Evolutionary conservation across 2,797 vertebrate species (phyloP).

Genomic region (Thripadectes ignobilis): DNA sequence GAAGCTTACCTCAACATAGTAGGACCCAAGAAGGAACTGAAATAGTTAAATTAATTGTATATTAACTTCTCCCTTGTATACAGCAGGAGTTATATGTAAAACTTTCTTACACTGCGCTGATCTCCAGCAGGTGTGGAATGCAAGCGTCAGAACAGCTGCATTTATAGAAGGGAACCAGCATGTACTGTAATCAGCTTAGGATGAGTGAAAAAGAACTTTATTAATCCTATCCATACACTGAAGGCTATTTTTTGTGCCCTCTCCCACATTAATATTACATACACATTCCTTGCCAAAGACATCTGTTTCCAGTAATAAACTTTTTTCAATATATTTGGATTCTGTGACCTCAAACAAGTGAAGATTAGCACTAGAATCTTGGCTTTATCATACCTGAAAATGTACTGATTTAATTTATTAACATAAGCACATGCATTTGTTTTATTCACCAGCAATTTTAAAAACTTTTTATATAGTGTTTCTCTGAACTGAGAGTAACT

Average conservation of each 20-base stretch:
- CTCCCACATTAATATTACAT: not conserved
- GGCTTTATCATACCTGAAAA: not conserved
- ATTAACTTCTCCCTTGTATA: not conserved
- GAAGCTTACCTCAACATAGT: not conserved
- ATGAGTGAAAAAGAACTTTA: not conserved
- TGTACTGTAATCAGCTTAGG: not conserved
- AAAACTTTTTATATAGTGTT: not conserved
- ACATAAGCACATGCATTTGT: not conserved
- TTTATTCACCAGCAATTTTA: not conserved
- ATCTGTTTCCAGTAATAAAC: not conserved
- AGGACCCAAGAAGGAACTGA: not conserved
- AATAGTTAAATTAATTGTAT: not conserved
- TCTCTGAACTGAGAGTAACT: not conserved
- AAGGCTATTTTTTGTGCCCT: not conserved
- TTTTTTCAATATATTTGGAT: not conserved
- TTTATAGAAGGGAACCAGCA: not conserved
- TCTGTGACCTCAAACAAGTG: not conserved
- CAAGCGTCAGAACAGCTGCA: not conserved
- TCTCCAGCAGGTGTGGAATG: not conserved
- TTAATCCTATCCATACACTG: not conserved
- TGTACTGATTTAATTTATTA: not conserved
- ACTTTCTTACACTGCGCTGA: not conserved
- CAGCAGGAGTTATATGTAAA: not conserved
- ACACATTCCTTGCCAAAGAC: not conserved
- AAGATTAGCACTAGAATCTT: not conserved